Base-by-base conservation (phyloP, 2,113 vertebrate species). In the Ivindomyrus marchei region DNA sequence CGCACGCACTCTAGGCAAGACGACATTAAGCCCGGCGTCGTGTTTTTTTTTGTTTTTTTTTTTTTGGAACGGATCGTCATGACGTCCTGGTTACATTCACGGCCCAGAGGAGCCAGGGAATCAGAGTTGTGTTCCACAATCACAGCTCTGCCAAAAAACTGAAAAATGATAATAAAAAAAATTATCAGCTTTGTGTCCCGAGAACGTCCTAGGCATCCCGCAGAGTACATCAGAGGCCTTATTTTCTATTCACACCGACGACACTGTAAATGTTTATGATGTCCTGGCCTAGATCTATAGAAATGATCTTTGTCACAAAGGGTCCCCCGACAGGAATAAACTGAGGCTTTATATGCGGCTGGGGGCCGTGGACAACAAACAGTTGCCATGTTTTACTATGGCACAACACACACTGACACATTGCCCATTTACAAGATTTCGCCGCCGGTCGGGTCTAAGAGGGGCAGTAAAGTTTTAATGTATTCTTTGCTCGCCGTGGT, bases 221-320 rank as follows among this genome's bases (percentile, higher is more conserved):
- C 90, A 91, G 90, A 92, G 89, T 92, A 93, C 93, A 93, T 94
- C 94, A 91, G 92, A 56, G 87, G 90, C 90, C 93, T 95, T 94
- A 94, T 96, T 95, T 94, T 94, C 95, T 94, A 95, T 95, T 95
- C 95, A 93, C 94, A 91, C 91, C 94, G 94, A 96, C 95, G 95
- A 95, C 93, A 92, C 92, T 92, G 93, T 96, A 96, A 96, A 96
- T 95, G 95, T 96, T 96, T 96, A 96, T 92, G 88, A 93, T 94
- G 94, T 92, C 93, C 93, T 93, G 93, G 93, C 92, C 85, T 94
- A 95, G 95, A 95, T 90, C 95, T 95, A 95, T 96, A 95, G 95
- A 95, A 96, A 96, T 96, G 90, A 95, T 95, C 95, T 93, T 88
- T 94, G 95, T 95, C 95, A 95, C 95, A 94, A 95, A 95, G 94